Evolutionary conservation across 2,113 vertebrate species (phyloP), one percentile per base, ranked within the genome.

Genomic region (Sterrhoptilus dennistouni): DNA sequence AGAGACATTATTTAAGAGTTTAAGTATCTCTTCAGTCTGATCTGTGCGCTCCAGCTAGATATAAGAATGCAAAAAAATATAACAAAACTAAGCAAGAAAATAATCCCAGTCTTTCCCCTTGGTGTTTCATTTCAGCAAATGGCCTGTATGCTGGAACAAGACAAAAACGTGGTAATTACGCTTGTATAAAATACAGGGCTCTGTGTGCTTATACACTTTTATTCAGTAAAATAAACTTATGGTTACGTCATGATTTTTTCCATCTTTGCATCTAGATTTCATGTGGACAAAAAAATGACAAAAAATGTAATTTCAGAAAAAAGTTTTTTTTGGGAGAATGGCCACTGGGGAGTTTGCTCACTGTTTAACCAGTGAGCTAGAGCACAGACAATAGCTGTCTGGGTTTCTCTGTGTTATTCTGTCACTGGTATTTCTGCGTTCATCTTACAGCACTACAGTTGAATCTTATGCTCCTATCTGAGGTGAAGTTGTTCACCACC

Each of bases 1-100:
- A 83, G 82, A 94, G 83, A 97, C 36, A 47, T 89, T 64, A 89
- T 93, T 93, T 89, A 89, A 91, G 89, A 90, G 64, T 13, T 91
- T 52, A 89, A 84, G 18, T 79, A 91, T 94, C 87, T 72, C 28
- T 65, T 82, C 29, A 78, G 65, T 91, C 80, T 91, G 83, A 64
- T 91, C 36, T 78, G 11, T 63, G 28, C 22, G 31, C 49, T 89
- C 42, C 35, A 1, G 89, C 16, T 35, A 78, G 76, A 75, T 69
- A 60, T 82, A 82, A 3, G 15, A 81, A 87, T 16, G 11, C 65
- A 61, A 27, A 22, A 63, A 89, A 33, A 75, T 23, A 28, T 14
- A 60, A 52, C 12, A 81, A 36, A 84, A 8, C 74, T 77, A 65
- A 82, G 56, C 53, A 75, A 29, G 22, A 75, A 84, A 84, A 79